Evolutionary conservation across 23 tunicate genomes (phyloP).

Genomic region (Corella eumyota): DNA sequence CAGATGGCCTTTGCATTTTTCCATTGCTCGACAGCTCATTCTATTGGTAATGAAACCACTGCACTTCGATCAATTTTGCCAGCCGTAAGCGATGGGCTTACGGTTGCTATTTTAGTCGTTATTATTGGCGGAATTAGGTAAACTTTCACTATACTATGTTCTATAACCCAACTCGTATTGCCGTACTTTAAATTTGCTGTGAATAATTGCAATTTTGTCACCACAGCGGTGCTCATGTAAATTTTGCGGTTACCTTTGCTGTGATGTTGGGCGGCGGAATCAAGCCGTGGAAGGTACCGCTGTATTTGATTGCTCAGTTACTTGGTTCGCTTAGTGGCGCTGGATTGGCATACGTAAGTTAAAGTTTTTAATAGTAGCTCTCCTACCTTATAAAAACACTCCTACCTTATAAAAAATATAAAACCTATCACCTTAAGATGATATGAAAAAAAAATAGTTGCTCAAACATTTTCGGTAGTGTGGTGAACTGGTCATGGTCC

Average conservation of each 20-base stretch:
- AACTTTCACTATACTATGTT: too few species aligned
- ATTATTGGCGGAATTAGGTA: conserved; percentile 58
- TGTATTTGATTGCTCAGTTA: conserved; percentile 45
- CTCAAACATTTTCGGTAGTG: too few species aligned
- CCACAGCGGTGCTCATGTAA: conserved; percentile 87
- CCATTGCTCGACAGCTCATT: conserved; percentile 27
- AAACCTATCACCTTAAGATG: too few species aligned
- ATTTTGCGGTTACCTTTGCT: conserved; percentile 49
- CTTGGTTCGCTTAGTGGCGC: conserved; percentile 59
- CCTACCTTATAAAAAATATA: too few species aligned
- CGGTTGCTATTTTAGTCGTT: conserved; percentile 43
- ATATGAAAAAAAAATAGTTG: too few species aligned
- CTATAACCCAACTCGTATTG: too few species aligned
- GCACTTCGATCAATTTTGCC: conserved; percentile 3
- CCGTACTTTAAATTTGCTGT: too few species aligned
- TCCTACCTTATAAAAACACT: background rate
- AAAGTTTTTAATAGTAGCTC: background rate
- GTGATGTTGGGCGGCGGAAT: conserved; percentile 57
- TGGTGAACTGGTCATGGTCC: too few species aligned
- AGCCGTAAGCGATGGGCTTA: conserved; percentile 47
- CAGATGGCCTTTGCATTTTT: conserved; percentile 47
- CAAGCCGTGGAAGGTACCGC: conserved; percentile 20
- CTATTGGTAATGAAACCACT: background rate
- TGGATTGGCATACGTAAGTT: conserved; percentile 50
- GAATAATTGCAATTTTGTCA: too few species aligned